A percentile compares a stretch with the other conserved stretches of the same genome.
These are phyloP conservation scores for Aplysina aerophoba DNA, from an alignment of 37 sponge, comb jelly and placozoan species.

Conservation along the genomic window DNA sequence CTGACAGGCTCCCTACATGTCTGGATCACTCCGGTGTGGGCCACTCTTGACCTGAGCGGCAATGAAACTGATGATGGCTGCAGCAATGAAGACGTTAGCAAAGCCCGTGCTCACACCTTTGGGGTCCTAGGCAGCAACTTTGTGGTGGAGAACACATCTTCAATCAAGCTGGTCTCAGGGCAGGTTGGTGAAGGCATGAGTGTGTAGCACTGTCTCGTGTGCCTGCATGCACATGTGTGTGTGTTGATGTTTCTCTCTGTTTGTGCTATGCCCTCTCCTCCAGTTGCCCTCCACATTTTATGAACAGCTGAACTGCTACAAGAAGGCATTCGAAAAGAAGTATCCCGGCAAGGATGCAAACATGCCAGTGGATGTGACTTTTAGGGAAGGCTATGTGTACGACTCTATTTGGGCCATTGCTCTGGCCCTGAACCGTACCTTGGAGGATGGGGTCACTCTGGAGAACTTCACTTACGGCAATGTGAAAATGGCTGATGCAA, in stretches of 20 bases:
- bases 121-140: background rate
- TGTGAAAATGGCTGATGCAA: background rate
- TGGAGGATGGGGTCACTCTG: background rate
- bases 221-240: background rate
- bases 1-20: background rate
- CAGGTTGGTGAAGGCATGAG: background rate
- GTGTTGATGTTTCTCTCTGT: background rate
- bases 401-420: conserved; percentile 8
- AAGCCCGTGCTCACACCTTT: background rate
- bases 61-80: background rate
- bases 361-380: background rate
- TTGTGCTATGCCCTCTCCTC: background rate
- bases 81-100: background rate
- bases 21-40: background rate
- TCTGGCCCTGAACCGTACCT: background rate
- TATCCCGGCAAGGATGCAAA: background rate
- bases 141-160: background rate
- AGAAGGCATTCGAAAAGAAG: background rate
- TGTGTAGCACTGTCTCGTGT: background rate
- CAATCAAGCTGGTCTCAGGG: background rate
- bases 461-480: background rate
- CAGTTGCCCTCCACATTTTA: no score
- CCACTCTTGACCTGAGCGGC: background rate
- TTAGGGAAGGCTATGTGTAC: background rate
- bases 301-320: background rate